Evolutionary conservation across 2,888 invertebrate species (phyloP).

Genomic region (Cyaniris semiargus): DNA sequence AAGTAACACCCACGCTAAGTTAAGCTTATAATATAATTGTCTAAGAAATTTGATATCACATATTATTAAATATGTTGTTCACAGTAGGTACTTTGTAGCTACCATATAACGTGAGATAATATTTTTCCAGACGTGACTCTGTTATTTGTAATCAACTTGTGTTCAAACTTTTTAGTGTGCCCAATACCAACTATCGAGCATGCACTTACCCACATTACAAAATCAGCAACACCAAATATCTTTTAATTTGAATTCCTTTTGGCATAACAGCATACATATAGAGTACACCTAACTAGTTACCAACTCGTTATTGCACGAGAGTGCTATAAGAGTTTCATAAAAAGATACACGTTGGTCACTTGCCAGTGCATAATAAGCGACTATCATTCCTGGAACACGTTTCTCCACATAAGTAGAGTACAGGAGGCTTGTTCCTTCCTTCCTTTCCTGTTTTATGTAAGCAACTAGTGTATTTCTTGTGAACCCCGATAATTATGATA

Average conservation of each 20-base stretch:
- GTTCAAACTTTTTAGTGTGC: not conserved
- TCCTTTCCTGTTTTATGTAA: not conserved
- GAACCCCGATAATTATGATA: not conserved
- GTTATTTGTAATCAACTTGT: too few relatives aligned
- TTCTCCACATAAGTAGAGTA: not conserved
- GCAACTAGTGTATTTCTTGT: not conserved
- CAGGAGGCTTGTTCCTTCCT: not conserved
- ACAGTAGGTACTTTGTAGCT: too few relatives aligned
- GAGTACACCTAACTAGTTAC: not conserved
- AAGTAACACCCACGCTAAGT: not conserved
- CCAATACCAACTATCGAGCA: too few relatives aligned
- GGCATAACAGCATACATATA: not conserved
- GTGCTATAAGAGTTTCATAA: not conserved
- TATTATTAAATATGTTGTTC: not conserved
- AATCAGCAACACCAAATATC: not conserved
- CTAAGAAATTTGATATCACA: not conserved
- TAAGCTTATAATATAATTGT: not conserved
- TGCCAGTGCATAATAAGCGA: constrained; percentile 8
- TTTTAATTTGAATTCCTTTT: not conserved
- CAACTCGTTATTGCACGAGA: not conserved
- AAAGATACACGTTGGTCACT: constrained; percentile 8
- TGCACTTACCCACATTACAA: too few relatives aligned
- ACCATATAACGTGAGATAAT: too few relatives aligned
- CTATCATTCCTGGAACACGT: constrained; percentile 16
- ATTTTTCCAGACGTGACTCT: too few relatives aligned